phyloP scores from a whole-genome alignment of 2,888 invertebrate species.

The Drosophila ustulata region DNA sequence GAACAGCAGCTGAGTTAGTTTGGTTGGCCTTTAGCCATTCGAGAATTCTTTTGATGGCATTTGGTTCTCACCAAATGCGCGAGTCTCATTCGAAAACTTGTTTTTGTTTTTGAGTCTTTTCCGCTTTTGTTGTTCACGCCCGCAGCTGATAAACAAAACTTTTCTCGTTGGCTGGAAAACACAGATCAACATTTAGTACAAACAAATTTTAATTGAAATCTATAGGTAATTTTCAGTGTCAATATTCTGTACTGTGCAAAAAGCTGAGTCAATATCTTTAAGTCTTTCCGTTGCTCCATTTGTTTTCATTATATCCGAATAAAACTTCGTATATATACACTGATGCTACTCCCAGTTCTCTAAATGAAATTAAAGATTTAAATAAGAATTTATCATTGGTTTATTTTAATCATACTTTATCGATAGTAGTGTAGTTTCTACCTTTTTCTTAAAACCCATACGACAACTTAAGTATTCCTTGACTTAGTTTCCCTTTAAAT shows the following conservation, averaged over 20 bases:
- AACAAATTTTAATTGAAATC: slow-evolving; percentile 24
- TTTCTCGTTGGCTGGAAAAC: not conserved
- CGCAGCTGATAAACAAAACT: slow-evolving; percentile 24
- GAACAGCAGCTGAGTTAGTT: slow-evolving; percentile 11
- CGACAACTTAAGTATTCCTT: not conserved
- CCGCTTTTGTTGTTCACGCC: slow-evolving; percentile 6
- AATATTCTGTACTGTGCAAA: not conserved
- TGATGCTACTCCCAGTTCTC: too few relatives aligned
- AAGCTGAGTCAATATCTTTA: not conserved
- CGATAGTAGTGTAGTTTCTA: too few relatives aligned
- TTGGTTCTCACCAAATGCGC: not conserved
- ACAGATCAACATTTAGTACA: slow-evolving; percentile 22
- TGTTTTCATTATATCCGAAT: not conserved
- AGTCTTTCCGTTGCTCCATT: not conserved
- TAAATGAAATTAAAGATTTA: too few relatives aligned
- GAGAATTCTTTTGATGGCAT: slow-evolving; percentile 21
- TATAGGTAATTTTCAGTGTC: slow-evolving; percentile 19
- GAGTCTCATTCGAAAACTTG: not conserved
- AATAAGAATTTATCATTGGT: too few relatives aligned
- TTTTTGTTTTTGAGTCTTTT: not conserved
- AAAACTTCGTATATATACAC: not conserved
- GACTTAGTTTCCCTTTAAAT: not conserved
- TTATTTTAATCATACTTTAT: too few relatives aligned
- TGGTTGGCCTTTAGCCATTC: slow-evolving; percentile 6
- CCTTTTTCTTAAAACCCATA: too few relatives aligned